Base-by-base conservation (phyloP, 2,113 vertebrate genomes). In the Sapajus apella region DNA sequence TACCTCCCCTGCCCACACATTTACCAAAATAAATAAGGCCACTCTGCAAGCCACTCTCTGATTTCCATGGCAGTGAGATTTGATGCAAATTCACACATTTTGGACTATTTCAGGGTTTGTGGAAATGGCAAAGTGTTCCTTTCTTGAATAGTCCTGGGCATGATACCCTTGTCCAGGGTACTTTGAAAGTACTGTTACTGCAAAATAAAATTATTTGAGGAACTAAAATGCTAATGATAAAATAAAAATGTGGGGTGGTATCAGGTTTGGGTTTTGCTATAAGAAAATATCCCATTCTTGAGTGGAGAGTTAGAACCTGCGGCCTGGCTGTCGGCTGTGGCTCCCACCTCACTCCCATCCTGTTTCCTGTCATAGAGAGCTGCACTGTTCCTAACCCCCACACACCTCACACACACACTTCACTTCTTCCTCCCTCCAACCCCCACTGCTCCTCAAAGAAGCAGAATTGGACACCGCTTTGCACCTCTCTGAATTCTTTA, bases 21-120 rank as follows among this genome's bases (percentile, higher is more conserved):
- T 91, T 95, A 97, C 97, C 89, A 97, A 97, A 97, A 97, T 97
- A 94, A 98, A 95, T 79, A 96, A 83, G 93, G 95, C 95, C 85
- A 92, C 95, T 66, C 64, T 52, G 87, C 66, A 55, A 93, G 91
- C 66, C 73, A 23, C 73, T 90, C 40, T 70, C 82, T 82, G 72
- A 93, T 97, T 97, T 95, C 92, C 97, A 97, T 81, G 91, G 93
- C 84, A 87, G 61, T 0, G 13, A 79, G 77, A 89, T 50, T 82
- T 89, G 85, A 94, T 80, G 94, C 87, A 95, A 72, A 94, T 93
- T 75, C 94, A 86, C 93, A 91, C 96, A 94, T 82, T 92, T 66
- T 43, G 90, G 86, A 82, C 80, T 95, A 93, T 97, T 97, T 96
- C 61, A 64, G 93, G 73, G n/a, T 87, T 95, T 80, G 68, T 90